Evolutionary conservation across 2,888 invertebrate genomes (phyloP), one percentile per base, ranked within the genome.

Genomic region (Neocrepidodera transversa): DNA sequence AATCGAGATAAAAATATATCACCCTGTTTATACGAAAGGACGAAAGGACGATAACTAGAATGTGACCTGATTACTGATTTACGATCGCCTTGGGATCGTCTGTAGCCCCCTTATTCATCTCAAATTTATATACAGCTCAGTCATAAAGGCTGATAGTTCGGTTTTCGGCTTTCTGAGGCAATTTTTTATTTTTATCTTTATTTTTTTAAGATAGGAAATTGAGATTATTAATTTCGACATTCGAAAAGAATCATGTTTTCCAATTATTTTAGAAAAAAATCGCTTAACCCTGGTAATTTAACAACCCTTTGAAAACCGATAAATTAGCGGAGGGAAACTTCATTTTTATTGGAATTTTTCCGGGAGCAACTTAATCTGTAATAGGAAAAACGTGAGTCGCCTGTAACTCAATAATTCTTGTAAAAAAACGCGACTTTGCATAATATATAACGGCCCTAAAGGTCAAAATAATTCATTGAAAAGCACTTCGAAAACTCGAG

Each of bases 391-490:
- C 67, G 68, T 71, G 70, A 71, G 63, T 62, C 63, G 70, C 57
- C 67, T 67, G 65, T 55, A 59, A 64, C 62, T 59, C 65, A 68
- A 67, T 69, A 67, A 68, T 66, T 64, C 63, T 10, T 10, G 49
- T 58, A 60, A 64, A 51, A 42, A 60, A 43, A 45, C 57, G 52
- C 57, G 57, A 66, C 71, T 73, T 71, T 71, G 62, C 67, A 68
- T 72, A 73, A 74, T 75, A 74, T 76, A 75, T 70, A 74, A 72
- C 74, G 73, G 74, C 75, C 58, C 74, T 71, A 70, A 45, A 67
- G 72, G 74, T 75, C 74, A 74, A 72, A 76, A 76, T 77, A 77
- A 78, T 76, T 78, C 75, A 77, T 77, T 69, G 77, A 70, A 75
- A 76, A 76, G 75, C 75, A 76, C 76, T 76, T 74, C 74, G 71